Conservation (phyloP, 2,888 invertebrate genomes). For the Cerceris rybyensis region DNA sequence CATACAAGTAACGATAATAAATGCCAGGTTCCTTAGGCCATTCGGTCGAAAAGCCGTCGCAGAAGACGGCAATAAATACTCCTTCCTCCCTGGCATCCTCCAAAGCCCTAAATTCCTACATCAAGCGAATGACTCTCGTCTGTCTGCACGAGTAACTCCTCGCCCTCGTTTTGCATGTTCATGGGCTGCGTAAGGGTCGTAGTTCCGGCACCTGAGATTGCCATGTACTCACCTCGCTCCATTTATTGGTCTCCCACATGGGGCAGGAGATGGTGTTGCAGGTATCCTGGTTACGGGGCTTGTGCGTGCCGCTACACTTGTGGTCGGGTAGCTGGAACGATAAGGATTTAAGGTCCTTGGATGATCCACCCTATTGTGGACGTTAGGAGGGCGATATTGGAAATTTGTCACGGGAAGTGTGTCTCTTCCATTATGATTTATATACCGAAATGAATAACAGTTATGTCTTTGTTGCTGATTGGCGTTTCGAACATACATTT, state of each 20-base stretch:
- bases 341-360: constrained; percentile 29
- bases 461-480: not conserved
- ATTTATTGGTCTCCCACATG: constrained; percentile 92
- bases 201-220: constrained; percentile 44
- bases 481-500: not conserved
- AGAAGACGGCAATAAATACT: constrained; percentile 43
- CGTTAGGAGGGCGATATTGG: not conserved
- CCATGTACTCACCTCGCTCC: constrained; percentile 92
- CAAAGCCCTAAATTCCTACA: constrained; percentile 39
- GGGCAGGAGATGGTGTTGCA: constrained; percentile 95
- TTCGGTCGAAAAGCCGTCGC: constrained; percentile 13
- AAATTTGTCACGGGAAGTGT: not conserved
- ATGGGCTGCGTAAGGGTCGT: constrained; percentile 17
- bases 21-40: constrained; percentile 5
- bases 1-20: constrained; percentile 27
- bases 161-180: constrained; percentile 37
- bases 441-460: not conserved
- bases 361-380: not conserved
- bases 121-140: constrained; percentile 29
- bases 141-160: constrained; percentile 32
- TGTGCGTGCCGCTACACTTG: constrained; percentile 88
- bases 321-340: constrained; percentile 88
- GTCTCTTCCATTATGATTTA: not conserved
- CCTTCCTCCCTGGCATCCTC: constrained; percentile 12
- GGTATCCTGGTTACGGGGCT: constrained; percentile 90